Evolutionary conservation across 2,888 invertebrate species (phyloP).

Genomic region (Phyllotreta striolata): DNA sequence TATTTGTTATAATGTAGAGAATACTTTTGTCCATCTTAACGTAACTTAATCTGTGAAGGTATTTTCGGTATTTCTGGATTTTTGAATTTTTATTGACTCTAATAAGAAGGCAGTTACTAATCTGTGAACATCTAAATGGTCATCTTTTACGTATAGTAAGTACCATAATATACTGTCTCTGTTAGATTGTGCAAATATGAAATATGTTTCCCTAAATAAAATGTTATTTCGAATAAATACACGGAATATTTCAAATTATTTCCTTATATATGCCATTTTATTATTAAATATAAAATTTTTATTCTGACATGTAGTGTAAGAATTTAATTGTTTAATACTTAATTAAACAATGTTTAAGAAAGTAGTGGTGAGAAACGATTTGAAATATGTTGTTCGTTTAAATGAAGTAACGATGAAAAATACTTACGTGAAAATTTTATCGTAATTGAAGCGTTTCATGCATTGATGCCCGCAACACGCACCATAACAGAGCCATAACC

Average conservation of each 20-base stretch:
- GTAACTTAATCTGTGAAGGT: no score
- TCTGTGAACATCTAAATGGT: no score
- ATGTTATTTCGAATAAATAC: slow-evolving; percentile 14
- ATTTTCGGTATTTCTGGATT: no score
- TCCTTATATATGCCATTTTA: neutral
- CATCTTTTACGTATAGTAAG: neutral
- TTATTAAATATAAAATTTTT: no score
- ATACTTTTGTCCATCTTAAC: no score
- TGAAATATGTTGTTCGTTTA: slow-evolving; percentile 6
- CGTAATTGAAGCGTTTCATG: slow-evolving; percentile 74
- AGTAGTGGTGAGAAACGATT: neutral
- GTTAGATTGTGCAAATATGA: slow-evolving; percentile 25
- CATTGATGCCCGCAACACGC: slow-evolving; percentile 74
- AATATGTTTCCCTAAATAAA: slow-evolving; percentile 16
- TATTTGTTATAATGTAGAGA: no score
- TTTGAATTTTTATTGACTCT: no score
- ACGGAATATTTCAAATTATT: slow-evolving; percentile 23
- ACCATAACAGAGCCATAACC: slow-evolving; percentile 76
- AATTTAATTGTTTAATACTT: no score
- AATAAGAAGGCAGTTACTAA: no score
- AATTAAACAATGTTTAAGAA: no score
- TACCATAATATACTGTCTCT: slow-evolving; percentile 13
- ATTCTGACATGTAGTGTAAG: no score
- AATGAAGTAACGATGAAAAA: slow-evolving; percentile 52
- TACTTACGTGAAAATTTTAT: slow-evolving; percentile 77